A percentile compares a stretch with the other conserved stretches of the same genome.
Evolutionary conservation across 2,113 vertebrate genomes (phyloP).

Genomic region (Craseonycteris thonglongyai): DNA sequence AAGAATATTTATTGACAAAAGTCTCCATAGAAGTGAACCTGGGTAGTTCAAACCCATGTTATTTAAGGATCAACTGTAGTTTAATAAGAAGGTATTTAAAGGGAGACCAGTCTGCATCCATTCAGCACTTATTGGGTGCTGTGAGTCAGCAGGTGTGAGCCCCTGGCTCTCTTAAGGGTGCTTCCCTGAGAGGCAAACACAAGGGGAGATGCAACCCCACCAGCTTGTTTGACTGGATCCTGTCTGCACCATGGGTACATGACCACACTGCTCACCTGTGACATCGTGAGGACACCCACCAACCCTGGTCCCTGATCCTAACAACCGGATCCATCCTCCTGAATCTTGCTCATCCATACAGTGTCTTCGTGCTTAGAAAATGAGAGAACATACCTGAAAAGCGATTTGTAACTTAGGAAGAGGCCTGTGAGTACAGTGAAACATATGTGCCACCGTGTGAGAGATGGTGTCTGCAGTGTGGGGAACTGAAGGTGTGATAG

Average conservation of each 20-base stretch:
- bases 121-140: neutral
- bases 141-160: neutral
- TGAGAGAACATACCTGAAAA: neutral
- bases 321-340: neutral
- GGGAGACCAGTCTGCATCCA: neutral
- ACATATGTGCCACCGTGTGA: neutral
- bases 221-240: neutral
- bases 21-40: no score
- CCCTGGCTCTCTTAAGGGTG: neutral
- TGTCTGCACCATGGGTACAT: accelerated
- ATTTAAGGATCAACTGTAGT: neutral
- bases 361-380: neutral
- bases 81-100: neutral
- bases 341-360: neutral
- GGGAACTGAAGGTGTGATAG: neutral
- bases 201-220: neutral
- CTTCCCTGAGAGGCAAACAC: neutral
- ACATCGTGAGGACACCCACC: neutral
- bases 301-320: neutral
- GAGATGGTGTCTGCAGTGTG: neutral
- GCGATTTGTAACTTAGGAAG: neutral
- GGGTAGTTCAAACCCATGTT: no score
- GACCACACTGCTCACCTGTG: neutral
- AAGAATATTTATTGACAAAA: no score
- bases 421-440: neutral